These are phyloP conservation scores for Goniozus legneri DNA, from an alignment of 1,140 invertebrate genomes.

Conservation along the genomic window DNA sequence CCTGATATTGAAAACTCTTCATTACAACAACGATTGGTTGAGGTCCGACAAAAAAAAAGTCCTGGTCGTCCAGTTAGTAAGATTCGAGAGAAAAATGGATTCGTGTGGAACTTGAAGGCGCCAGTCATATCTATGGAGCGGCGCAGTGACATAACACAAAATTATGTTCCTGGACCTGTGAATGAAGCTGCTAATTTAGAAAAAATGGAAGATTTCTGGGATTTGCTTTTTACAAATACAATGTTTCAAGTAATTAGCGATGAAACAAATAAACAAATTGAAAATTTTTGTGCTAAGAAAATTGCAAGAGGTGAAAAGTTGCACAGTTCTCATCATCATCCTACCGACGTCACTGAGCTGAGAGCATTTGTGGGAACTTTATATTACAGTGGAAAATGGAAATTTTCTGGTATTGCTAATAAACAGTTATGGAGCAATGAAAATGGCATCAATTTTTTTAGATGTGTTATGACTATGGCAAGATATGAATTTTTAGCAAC, in stretches of 20 bases:
- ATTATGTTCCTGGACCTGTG: constrained; percentile 3
- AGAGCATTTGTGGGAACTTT: constrained; percentile 7
- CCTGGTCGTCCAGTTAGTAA: too few species aligned
- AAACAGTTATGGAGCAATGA: constrained; percentile 7
- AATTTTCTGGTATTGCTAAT: not conserved
- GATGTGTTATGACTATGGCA: constrained; percentile 28
- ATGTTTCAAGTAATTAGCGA: constrained; percentile 3
- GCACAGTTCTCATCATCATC: constrained; percentile 11
- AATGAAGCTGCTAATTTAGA: constrained; percentile 4
- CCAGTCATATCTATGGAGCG: too few species aligned
- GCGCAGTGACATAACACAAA: too few species aligned
- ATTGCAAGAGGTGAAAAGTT: not conserved
- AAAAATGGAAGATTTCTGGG: constrained; percentile 3
- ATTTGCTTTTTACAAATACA: not conserved
- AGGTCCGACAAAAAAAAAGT: too few species aligned
- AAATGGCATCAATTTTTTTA: constrained; percentile 19
- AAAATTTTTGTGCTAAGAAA: not conserved
- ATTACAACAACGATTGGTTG: too few species aligned
- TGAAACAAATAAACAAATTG: constrained; percentile 10
- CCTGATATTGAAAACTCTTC: too few species aligned
- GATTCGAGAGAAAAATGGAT: too few species aligned
- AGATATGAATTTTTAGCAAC: constrained; percentile 39
- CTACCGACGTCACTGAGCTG: constrained; percentile 7
- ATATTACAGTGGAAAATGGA: constrained; percentile 10
- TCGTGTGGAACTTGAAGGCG: too few species aligned